These are phyloP conservation scores for Oncorhynchus masou DNA, from an alignment of 2,113 vertebrate genomes.

Conservation along the genomic window DNA sequence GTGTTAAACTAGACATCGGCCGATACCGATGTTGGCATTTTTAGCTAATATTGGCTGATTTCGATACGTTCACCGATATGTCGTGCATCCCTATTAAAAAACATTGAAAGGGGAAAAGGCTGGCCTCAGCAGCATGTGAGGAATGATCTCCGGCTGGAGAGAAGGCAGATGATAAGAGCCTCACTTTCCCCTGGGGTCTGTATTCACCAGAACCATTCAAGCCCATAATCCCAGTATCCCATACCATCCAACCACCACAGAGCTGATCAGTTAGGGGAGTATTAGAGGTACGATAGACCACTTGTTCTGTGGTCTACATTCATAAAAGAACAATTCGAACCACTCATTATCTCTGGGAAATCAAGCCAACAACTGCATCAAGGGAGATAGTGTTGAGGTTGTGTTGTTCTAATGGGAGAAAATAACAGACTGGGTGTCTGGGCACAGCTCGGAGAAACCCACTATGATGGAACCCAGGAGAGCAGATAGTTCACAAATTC, in stretches of 20 bases:
- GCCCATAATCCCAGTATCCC: background rate
- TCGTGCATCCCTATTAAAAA: too few relatives aligned
- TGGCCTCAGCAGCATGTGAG: background rate
- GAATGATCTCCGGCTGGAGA: background rate
- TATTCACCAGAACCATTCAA: conserved; percentile 16
- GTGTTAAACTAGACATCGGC: too few relatives aligned
- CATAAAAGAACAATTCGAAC: background rate
- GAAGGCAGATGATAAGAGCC: background rate
- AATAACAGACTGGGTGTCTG: background rate
- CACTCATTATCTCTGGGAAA: background rate
- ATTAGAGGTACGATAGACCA: background rate
- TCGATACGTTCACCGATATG: too few relatives aligned
- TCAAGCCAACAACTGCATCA: background rate
- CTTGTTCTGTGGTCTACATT: background rate
- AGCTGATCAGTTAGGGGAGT: background rate
- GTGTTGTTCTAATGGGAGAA: background rate
- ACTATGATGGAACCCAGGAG: background rate
- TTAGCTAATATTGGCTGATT: too few relatives aligned
- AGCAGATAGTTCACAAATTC: background rate
- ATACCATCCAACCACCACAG: background rate
- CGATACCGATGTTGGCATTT: too few relatives aligned
- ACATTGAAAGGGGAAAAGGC: background rate
- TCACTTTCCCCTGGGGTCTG: background rate
- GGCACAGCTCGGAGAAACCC: background rate
- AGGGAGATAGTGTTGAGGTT: too few relatives aligned